Percentiles rank a stretch among this genome's conserved stretches.
These are phyloP conservation scores for Pantherophis vulpinus DNA, from an alignment of 2,797 vertebrate genomes.

Conservation along the genomic window DNA sequence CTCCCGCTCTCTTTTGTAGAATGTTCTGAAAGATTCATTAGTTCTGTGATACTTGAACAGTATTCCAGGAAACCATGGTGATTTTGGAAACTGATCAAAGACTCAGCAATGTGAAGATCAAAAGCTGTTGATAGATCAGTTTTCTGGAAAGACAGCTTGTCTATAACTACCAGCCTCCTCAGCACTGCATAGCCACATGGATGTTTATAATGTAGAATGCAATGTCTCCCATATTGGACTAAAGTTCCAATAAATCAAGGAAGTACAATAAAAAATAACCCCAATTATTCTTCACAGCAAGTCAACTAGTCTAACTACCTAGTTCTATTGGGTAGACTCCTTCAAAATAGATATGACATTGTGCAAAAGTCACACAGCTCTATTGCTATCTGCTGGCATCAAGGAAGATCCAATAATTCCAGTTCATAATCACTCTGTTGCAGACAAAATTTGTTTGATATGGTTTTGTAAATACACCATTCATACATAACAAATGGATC, in stretches of 20 bases:
- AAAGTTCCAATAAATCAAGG: neutral
- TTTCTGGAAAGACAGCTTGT: neutral
- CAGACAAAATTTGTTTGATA: neutral
- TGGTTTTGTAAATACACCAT: neutral
- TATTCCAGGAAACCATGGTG: neutral
- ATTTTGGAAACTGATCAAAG: neutral
- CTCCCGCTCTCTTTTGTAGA: rapidly evolving
- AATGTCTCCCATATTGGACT: neutral
- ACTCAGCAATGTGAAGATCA: neutral
- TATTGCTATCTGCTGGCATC: neutral
- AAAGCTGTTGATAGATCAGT: neutral
- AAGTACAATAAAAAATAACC: neutral
- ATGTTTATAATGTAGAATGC: neutral
- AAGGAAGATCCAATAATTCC: neutral
- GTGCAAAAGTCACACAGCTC: neutral
- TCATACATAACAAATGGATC: neutral
- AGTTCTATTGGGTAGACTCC: neutral
- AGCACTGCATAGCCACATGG: neutral
- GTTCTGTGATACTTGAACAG: neutral
- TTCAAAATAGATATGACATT: neutral
- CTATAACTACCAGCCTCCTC: neutral
- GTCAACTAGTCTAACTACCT: neutral
- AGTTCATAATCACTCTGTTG: neutral
- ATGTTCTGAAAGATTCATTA: neutral
- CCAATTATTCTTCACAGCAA: neutral